Conservation (phyloP, 2,888 invertebrate genomes). For the Torymus auratus region DNA sequence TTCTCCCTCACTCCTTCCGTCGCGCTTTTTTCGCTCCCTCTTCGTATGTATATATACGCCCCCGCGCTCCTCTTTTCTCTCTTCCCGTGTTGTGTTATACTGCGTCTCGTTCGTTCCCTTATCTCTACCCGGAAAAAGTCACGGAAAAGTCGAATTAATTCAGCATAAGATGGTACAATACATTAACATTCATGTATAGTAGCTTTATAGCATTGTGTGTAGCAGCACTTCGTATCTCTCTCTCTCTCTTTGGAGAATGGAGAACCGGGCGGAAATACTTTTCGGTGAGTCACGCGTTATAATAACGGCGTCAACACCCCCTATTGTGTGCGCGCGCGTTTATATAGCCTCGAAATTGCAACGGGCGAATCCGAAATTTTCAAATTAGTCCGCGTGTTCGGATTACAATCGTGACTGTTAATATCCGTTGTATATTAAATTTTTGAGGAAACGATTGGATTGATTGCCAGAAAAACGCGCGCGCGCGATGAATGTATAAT, state of each 20-base stretch:
- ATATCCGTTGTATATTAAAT: too few species aligned
- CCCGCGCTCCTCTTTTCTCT: not conserved
- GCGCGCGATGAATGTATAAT: too few species aligned
- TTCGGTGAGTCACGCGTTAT: not conserved
- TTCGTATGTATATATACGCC: not conserved
- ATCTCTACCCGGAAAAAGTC: conserved; percentile 14
- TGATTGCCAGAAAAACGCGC: too few species aligned
- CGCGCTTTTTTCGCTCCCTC: not conserved
- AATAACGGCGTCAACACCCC: not conserved
- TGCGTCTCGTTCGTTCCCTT: not conserved
- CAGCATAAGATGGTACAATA: not conserved
- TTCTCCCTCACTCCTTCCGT: not conserved
- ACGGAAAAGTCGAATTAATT: conserved; percentile 25
- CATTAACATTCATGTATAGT: conserved; percentile 6
- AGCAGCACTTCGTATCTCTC: too few species aligned
- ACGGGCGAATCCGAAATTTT: too few species aligned
- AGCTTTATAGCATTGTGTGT: too few species aligned
- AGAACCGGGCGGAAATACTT: not conserved
- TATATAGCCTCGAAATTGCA: too few species aligned
- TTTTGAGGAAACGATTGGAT: too few species aligned
- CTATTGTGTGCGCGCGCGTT: too few species aligned
- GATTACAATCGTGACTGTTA: too few species aligned
- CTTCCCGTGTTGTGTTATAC: not conserved
- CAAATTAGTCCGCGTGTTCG: too few species aligned
- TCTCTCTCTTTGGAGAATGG: too few species aligned